Evolutionary conservation across 2,888 invertebrate species (phyloP).

Genomic region (Synergus umbraculus): DNA sequence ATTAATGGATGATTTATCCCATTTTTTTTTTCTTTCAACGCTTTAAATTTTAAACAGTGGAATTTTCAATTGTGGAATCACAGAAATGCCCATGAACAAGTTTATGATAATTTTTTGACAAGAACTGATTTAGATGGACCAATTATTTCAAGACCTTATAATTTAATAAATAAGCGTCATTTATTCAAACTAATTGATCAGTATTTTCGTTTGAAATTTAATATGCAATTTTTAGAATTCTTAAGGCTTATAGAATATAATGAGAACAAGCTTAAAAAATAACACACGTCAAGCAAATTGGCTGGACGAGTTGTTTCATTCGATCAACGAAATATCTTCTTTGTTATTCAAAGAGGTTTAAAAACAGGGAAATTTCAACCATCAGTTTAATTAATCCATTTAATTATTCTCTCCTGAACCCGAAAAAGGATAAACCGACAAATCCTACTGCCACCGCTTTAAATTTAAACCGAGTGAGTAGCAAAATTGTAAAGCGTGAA

Average conservation of each 20-base stretch:
- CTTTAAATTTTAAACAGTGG: no score
- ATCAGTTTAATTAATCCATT: conserved; percentile 23
- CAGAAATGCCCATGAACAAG: no score
- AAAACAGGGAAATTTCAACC: background rate
- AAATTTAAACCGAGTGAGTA: conserved; percentile 14
- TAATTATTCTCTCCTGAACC: conserved; percentile 33
- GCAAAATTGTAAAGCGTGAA: background rate
- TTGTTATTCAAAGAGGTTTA: background rate
- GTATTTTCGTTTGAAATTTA: background rate
- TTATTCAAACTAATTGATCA: no score
- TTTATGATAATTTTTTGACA: no score
- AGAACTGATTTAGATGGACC: no score
- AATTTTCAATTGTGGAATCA: no score
- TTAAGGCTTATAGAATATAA: background rate
- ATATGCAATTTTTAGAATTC: background rate
- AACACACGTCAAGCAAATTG: conserved; percentile 4
- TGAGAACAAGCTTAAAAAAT: conserved; percentile 14
- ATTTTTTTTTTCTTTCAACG: no score
- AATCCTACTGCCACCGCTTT: conserved; percentile 21
- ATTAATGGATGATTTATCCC: no score
- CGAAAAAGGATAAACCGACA: conserved; percentile 22
- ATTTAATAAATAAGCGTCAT: no score
- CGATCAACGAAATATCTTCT: background rate
- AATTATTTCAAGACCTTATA: no score
- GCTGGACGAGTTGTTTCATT: background rate